phyloP scores from a whole-genome alignment of 2,113 vertebrate genomes.

The Heliornis fulica region DNA sequence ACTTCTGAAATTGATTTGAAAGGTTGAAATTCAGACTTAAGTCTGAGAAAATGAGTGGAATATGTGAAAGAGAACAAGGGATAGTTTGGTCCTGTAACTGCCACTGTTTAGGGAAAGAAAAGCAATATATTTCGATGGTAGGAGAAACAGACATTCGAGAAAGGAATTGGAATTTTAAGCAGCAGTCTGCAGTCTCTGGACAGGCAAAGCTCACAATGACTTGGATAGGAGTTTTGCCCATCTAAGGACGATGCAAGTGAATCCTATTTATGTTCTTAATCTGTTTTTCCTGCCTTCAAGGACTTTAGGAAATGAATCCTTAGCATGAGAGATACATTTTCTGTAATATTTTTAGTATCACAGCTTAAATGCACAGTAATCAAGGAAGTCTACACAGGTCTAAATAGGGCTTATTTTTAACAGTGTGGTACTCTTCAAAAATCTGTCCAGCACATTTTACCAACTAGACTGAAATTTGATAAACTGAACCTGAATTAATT shows the following conservation, averaged over 20 bases:
- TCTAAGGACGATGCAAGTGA: neutral
- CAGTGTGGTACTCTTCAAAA: neutral
- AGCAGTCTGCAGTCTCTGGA: neutral
- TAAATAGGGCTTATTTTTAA: constrained; percentile 9
- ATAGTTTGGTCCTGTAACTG: neutral
- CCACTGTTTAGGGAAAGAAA: neutral
- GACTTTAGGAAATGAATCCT: constrained; percentile 29
- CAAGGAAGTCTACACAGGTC: neutral
- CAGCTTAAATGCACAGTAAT: neutral
- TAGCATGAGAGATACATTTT: constrained; percentile 2
- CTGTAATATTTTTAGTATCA: neutral
- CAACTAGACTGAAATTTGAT: neutral
- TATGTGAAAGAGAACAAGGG: neutral
- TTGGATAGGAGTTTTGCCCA: constrained; percentile 16
- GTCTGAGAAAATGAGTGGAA: neutral
- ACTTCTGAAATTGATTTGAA: neutral
- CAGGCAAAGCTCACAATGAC: neutral
- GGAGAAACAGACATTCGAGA: neutral
- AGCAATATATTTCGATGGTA: neutral
- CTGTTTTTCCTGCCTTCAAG: constrained; percentile 23
- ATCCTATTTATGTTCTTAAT: constrained; percentile 46
- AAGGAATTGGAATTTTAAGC: neutral
- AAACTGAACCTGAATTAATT: neutral
- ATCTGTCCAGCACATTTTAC: neutral
- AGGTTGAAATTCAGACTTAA: neutral